These are phyloP conservation scores for Tenthredo amoena DNA, from an alignment of 2,888 invertebrate genomes.

Conservation along the genomic window DNA sequence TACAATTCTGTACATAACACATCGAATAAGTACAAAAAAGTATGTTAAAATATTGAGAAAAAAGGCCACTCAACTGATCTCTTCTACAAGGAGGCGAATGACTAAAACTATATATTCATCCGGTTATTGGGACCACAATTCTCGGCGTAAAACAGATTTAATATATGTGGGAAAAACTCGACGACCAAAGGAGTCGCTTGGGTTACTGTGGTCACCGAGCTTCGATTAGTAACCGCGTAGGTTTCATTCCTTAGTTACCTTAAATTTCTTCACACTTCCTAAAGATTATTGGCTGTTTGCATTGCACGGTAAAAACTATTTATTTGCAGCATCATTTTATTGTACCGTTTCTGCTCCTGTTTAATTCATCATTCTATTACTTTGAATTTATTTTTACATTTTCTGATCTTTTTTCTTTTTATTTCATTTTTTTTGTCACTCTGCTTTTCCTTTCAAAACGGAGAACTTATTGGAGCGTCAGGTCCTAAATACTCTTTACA, in stretches of 20 bases:
- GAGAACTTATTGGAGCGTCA: conserved; percentile 48
- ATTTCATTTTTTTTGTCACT: conserved; percentile 53
- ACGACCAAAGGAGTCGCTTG: conserved; percentile 70
- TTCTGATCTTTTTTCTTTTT: conserved; percentile 56
- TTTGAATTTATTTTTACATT: conserved; percentile 48
- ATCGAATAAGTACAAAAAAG: background rate
- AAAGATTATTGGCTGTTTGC: conserved; percentile 62
- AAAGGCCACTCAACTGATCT: conserved; percentile 24
- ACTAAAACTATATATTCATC: conserved; percentile 12
- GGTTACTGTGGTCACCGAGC: conserved; percentile 78
- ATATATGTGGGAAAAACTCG: background rate
- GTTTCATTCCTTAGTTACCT: conserved; percentile 59
- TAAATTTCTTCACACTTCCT: conserved; percentile 58
- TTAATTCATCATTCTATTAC: conserved; percentile 4
- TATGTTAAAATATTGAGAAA: conserved; percentile 3
- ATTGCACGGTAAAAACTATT: conserved; percentile 62
- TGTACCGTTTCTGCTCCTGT: conserved; percentile 53
- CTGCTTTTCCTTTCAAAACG: conserved; percentile 29
- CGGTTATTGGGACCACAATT: conserved; percentile 33
- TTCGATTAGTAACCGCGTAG: conserved; percentile 73
- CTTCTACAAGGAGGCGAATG: conserved; percentile 26
- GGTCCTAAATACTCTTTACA: background rate
- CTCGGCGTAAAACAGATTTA: conserved; percentile 33
- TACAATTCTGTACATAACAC: conserved; percentile 22
- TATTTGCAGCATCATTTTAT: conserved; percentile 62